Evolutionary conservation across 2,888 invertebrate genomes (phyloP), one percentile per base, ranked within the genome.

Genomic region (Oscheius sp.): DNA sequence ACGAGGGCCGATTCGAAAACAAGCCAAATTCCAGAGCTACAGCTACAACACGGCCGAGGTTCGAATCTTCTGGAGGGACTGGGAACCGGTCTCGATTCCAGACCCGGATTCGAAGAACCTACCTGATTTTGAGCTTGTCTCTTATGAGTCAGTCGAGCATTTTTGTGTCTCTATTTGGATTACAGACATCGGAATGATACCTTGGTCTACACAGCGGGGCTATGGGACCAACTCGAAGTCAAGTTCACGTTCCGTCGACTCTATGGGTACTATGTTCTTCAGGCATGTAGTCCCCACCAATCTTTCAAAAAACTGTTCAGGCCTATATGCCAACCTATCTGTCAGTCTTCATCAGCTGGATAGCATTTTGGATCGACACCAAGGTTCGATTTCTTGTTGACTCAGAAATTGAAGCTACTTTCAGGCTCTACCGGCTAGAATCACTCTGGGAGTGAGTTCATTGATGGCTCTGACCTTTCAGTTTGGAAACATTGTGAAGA

Each of bases 31-130:
- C 21, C 77, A 87, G 86, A 85, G 85, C 76, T 89, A 89, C 77
- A 88, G 87, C 21, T 89, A 87, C 78, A 89, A 89, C 76, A 89
- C 85, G 4, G 89, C 89, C 5, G 89, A 89, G 77, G 89, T 89
- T 47, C 79, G 86, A 21, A 88, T 89, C n/a, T 78, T 86, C 29
- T 89, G 89, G 89, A 77, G 87, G 29, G 84, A 84, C 51, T 86
- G 87, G 87, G 89, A 88, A 32, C 82, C 89, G 0, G 87, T 89
- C 1, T 85, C 87, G 4, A 88, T 89, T 29, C 88, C 87, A 10
- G 88, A 89, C 63, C 86, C 87, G 0, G 85, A 83, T 59, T 81
- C 85, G 29, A 87, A 86, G 66, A 85, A 85, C 55, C 81, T 89
- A 13, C 89, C 89, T 47, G 89, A 89, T 75, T 89, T 89, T 72